Conservation (phyloP, 2,888 invertebrate species). For the Timema podura region DNA sequence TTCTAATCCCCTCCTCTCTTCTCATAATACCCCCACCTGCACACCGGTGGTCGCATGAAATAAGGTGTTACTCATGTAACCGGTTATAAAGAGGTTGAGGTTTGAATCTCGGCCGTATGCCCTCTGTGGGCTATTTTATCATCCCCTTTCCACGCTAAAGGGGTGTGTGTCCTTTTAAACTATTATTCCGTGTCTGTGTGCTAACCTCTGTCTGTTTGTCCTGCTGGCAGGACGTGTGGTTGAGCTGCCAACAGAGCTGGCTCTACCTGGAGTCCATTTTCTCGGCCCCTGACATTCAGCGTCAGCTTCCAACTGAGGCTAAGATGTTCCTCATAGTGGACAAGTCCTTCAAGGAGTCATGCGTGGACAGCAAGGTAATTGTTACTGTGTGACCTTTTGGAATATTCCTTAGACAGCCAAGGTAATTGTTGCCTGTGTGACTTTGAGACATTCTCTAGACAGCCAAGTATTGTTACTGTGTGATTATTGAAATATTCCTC, state of each 20-base stretch:
- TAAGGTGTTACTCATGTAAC: too few relatives aligned
- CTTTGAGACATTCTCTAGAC: not conserved
- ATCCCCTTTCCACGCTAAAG: too few relatives aligned
- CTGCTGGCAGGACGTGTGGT: conserved; percentile 75
- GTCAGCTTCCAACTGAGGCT: conserved; percentile 87
- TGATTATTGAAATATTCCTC: not conserved
- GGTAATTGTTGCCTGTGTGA: conserved; percentile 43
- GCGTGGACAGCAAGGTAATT: too few relatives aligned
- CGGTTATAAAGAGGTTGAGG: too few relatives aligned
- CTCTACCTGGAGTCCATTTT: conserved; percentile 92
- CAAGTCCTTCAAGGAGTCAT: conserved; percentile 89
- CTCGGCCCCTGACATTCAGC: conserved; percentile 89
- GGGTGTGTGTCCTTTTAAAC: too few relatives aligned
- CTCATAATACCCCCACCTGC: too few relatives aligned
- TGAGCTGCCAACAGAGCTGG: conserved; percentile 87
- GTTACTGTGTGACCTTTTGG: too few relatives aligned
- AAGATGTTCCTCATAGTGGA: conserved; percentile 82
- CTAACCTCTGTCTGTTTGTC: conserved; percentile 3
- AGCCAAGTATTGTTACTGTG: not conserved
- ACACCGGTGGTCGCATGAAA: too few relatives aligned
- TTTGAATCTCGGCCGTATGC: too few relatives aligned
- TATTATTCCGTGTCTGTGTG: too few relatives aligned
- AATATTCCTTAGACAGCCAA: conserved; percentile 78
- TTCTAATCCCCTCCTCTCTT: too few relatives aligned
- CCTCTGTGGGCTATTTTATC: too few relatives aligned